Evolutionary conservation across 2,797 vertebrate genomes (phyloP), one percentile per base, ranked within the genome.

Genomic region (Melanotaenia nigrans): DNA sequence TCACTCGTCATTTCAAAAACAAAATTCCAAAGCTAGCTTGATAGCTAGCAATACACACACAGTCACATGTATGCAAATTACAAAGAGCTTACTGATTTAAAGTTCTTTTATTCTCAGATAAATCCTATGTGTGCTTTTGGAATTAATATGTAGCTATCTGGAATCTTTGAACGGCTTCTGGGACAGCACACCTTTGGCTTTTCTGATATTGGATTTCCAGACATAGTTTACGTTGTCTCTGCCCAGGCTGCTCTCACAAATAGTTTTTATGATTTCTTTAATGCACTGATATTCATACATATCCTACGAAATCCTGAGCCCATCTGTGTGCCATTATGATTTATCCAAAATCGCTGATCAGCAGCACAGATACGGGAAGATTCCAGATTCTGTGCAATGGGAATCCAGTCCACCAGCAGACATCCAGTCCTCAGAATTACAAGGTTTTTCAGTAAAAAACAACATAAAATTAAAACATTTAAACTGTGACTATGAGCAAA

Each of bases 101-200:
- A 72, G n/a, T 8, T 76, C 14, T 62, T 59, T 40, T 67, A 13
- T 68, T 47, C 32, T 10, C 58, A 1, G 36, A 67, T 53, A 57
- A 25, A 68, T 67, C 65, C 77, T 51, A 32, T 71, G 55, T 68
- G 14, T 4, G 1, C 18, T 61, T 76, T 69, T 49, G 20, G 54
- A 73, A 49, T 45, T 33, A 72, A 45, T 38, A 61, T 74, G 65
- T 38, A 12, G 32, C 6, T 69, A 73, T 67, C 45, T 30, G 47
- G 49, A 74, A 65, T 72, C 59, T 85, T 75, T 78, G 68, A 85
- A 84, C 66, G 78, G 42, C 54, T 32, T 64, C 10, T 59, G 71
- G 62, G 84, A 71, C 32, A 79, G 84, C 68, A 68, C 83, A 85
- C 75, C 77, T 87, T 80, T 77, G 69, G 40, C 79, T 82, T 47